A percentile compares a stretch with the other conserved stretches of the same genome.
phyloP scores from a whole-genome alignment of 2,797 vertebrate genomes.

The Malacoctenus gilli region DNA sequence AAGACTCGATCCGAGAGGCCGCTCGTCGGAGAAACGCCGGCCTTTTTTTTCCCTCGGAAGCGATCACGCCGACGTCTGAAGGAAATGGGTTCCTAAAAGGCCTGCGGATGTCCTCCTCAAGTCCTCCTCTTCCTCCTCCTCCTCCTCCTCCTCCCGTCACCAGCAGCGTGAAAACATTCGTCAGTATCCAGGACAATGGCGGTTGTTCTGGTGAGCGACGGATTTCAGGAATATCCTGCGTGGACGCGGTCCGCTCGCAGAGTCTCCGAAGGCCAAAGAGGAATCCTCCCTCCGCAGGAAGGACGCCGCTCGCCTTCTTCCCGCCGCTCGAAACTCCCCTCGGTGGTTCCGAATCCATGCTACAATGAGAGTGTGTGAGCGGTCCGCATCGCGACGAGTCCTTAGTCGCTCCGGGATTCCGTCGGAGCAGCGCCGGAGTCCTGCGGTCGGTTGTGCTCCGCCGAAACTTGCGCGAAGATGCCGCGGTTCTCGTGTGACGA shows the following conservation, averaged over 20 bases:
- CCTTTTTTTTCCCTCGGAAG: slow-evolving; percentile 50
- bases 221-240: slow-evolving; percentile 43
- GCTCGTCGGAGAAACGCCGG: slow-evolving; percentile 54
- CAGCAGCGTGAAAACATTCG: slow-evolving; percentile 67
- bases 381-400: slow-evolving; percentile 27
- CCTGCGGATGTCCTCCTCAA: slow-evolving; percentile 47
- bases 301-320: too few relatives aligned
- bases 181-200: slow-evolving; percentile 51
- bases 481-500: slow-evolving; percentile 35
- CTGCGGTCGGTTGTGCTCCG: slow-evolving; percentile 24
- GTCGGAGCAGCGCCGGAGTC: slow-evolving; percentile 35
- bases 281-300: too few relatives aligned
- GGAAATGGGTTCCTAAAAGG: slow-evolving; percentile 69
- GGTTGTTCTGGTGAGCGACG: slow-evolving; percentile 52
- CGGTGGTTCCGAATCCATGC: slow-evolving; percentile 52
- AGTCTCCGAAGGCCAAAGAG: slow-evolving; percentile 42
- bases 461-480: slow-evolving; percentile 45
- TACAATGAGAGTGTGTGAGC: slow-evolving; percentile 51
- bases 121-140: slow-evolving; percentile 43
- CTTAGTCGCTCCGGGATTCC: slow-evolving; percentile 19
- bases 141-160: slow-evolving; percentile 23
- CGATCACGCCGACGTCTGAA: slow-evolving; percentile 61
- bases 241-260: slow-evolving; percentile 32
- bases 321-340: too few relatives aligned
- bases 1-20: slow-evolving; percentile 62